These are phyloP conservation scores for Chiroxiphia lanceolata DNA, from an alignment of 2,797 vertebrate species.

Conservation along the genomic window DNA sequence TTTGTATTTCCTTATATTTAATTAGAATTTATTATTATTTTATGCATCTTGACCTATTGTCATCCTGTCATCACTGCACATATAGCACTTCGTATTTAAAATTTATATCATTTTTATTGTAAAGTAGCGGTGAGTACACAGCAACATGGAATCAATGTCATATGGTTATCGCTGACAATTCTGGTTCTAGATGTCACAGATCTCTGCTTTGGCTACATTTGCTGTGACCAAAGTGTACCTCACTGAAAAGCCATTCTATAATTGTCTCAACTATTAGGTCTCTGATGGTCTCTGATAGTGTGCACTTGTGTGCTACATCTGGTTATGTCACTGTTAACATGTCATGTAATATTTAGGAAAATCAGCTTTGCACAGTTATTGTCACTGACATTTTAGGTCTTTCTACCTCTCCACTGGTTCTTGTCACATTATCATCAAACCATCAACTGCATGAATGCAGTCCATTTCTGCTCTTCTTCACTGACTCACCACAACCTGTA, in stretches of 20 bases:
- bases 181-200: background rate
- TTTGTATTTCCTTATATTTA: background rate
- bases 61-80: background rate
- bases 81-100: background rate
- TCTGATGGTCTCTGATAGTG: background rate
- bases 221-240: background rate
- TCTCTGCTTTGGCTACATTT: background rate
- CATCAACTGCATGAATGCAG: background rate
- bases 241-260: background rate
- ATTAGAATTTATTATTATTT: background rate
- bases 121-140: background rate
- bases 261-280: background rate
- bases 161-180: background rate
- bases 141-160: background rate
- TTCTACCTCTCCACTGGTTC: background rate
- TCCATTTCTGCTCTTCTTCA: background rate
- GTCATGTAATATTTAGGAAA: conserved; percentile 52
- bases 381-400: conserved; percentile 46
- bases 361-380: conserved; percentile 3
- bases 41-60: background rate
- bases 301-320: background rate
- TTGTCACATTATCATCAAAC: conserved; percentile 20
- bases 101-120: background rate
- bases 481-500: background rate
- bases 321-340: conserved; percentile 19